Conservation (phyloP, 2,113 vertebrate species). For the Ophiodon elongatus region DNA sequence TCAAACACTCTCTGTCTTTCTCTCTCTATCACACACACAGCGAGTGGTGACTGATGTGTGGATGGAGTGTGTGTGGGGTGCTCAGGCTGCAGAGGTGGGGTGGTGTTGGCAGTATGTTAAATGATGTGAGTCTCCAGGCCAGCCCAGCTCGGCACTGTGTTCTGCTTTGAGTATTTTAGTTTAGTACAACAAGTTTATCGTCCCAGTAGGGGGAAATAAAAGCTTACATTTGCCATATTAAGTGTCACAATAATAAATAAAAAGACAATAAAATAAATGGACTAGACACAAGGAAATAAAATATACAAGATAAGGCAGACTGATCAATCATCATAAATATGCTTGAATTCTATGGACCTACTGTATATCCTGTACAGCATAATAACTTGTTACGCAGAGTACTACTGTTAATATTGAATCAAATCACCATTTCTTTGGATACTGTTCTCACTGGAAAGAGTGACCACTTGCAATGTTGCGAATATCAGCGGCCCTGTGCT, state of each 20-base stretch:
- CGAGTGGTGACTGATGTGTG: constrained; percentile 69
- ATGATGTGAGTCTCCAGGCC: constrained; percentile 66
- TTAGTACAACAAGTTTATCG: constrained; percentile 22
- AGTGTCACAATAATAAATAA: constrained; percentile 8
- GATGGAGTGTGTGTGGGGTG: constrained; percentile 53
- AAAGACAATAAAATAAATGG: constrained; percentile 5
- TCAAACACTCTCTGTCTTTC: not conserved
- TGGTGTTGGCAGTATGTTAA: constrained; percentile 74
- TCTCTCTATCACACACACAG: constrained; percentile 19
- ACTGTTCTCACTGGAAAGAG: not conserved
- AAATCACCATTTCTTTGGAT: not conserved
- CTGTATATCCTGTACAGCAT: not conserved
- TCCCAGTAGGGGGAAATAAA: constrained; percentile 1
- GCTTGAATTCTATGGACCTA: not conserved
- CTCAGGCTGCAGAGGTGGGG: constrained; percentile 55
- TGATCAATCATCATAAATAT: not conserved
- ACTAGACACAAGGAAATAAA: constrained; percentile 5
- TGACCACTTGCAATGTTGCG: not conserved
- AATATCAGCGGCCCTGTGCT: not conserved
- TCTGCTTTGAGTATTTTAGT: constrained; percentile 37
- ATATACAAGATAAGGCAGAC: not conserved
- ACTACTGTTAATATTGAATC: not conserved
- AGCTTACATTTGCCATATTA: constrained; percentile 7
- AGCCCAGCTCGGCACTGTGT: constrained; percentile 35
- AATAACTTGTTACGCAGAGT: not conserved